Conservation (phyloP, 2,888 invertebrate genomes). For the Fragum fragum region DNA sequence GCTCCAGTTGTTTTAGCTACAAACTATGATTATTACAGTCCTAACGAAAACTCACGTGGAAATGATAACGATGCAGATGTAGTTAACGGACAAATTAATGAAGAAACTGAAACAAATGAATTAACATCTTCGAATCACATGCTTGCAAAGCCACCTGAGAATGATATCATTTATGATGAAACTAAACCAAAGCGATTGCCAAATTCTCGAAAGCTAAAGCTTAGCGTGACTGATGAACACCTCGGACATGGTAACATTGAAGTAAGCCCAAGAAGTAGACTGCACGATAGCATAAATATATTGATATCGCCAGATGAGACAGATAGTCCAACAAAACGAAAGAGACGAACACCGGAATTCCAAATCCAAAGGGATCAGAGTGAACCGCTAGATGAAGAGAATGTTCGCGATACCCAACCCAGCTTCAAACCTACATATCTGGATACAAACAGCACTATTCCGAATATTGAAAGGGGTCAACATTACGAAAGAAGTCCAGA, state of each 20-base stretch:
- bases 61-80: neutral
- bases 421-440: neutral
- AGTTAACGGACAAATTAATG: neutral
- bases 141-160: no score
- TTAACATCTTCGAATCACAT: neutral
- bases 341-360: neutral
- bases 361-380: neutral
- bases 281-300: constrained; percentile 46
- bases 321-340: constrained; percentile 32
- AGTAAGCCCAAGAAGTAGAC: constrained; percentile 8
- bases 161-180: constrained; percentile 63
- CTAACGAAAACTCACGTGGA: neutral
- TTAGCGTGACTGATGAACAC: neutral
- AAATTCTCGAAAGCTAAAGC: constrained; percentile 43
- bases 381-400: neutral
- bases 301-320: constrained; percentile 58
- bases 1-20: no score
- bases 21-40: neutral
- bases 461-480: constrained; percentile 4
- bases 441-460: neutral
- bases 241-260: neutral
- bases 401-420: neutral
- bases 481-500: constrained; percentile 50
- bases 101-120: neutral
- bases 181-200: constrained; percentile 68